These are phyloP conservation scores for Hipparchia sbordonii DNA, from an alignment of 2,888 invertebrate species.

Conservation along the genomic window DNA sequence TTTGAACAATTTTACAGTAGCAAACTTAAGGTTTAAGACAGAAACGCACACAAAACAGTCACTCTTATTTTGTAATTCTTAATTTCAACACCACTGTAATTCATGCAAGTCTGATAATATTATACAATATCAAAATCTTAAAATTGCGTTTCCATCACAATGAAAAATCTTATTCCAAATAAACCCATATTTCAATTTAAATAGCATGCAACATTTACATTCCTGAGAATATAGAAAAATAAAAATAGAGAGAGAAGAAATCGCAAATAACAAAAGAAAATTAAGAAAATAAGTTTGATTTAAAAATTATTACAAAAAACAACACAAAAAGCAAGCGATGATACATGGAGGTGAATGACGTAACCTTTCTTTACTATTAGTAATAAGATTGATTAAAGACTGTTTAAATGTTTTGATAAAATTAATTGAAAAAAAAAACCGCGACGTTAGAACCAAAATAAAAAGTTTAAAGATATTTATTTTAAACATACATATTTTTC, in stretches of 20 bases:
- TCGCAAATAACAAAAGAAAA: constrained; percentile 42
- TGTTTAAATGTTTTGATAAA: not conserved
- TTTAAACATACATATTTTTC: too few species aligned
- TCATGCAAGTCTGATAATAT: not conserved
- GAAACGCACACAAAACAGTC: not conserved
- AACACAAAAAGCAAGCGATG: constrained; percentile 70
- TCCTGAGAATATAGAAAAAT: constrained; percentile 26
- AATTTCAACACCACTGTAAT: not conserved
- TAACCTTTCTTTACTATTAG: constrained; percentile 4
- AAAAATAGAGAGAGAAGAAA: constrained; percentile 22
- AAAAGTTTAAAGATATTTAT: too few species aligned
- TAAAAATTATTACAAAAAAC: constrained; percentile 45
- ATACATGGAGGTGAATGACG: constrained; percentile 54
- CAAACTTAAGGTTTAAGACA: not conserved
- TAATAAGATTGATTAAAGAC: not conserved
- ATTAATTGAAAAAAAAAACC: too few species aligned
- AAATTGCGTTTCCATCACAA: constrained; percentile 7
- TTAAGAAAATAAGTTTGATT: constrained; percentile 23
- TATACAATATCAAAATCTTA: not conserved
- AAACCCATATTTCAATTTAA: not conserved
- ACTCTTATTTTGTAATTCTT: not conserved
- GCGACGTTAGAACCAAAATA: too few species aligned
- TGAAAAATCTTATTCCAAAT: not conserved
- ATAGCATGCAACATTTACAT: constrained; percentile 34
- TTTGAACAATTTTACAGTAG: not conserved